These are phyloP conservation scores for Anhinga rufa DNA, from an alignment of 2,113 vertebrate species.

Conservation along the genomic window DNA sequence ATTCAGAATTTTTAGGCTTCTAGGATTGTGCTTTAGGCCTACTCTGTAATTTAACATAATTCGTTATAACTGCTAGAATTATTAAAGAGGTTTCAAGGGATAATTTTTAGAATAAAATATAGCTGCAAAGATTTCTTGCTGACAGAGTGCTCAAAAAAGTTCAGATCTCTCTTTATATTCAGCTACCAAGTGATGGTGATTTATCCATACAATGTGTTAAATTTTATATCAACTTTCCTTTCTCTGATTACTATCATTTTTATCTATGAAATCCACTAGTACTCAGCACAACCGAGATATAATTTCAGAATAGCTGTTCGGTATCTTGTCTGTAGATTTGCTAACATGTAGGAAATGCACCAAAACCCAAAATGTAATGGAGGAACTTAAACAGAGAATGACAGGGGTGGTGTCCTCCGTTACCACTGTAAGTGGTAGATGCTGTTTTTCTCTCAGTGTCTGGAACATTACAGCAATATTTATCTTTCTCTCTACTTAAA, in stretches of 20 bases:
- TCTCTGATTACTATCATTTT: not conserved
- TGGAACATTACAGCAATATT: not conserved
- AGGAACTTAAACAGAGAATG: not conserved
- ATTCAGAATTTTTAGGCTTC: not conserved
- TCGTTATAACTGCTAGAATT: conserved; percentile 12
- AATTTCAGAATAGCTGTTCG: not conserved
- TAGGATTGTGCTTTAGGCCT: not conserved
- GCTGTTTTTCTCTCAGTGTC: not conserved
- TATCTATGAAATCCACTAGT: not conserved
- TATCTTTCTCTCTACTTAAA: not conserved
- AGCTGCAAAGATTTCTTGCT: not conserved
- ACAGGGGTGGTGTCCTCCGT: not conserved
- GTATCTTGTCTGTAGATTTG: not conserved
- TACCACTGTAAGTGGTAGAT: not conserved
- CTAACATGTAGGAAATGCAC: not conserved
- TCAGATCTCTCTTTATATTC: conserved; percentile 20
- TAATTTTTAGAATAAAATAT: not conserved
- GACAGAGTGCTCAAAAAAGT: not conserved
- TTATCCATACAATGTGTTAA: not conserved
- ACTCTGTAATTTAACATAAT: conserved; percentile 1
- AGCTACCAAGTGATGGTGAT: not conserved
- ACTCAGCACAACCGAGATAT: not conserved
- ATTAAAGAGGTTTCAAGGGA: conserved; percentile 13
- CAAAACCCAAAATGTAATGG: not conserved
- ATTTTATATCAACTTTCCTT: not conserved